phyloP scores from a whole-genome alignment of 2,113 vertebrate genomes.

The Saccopteryx leptura region DNA sequence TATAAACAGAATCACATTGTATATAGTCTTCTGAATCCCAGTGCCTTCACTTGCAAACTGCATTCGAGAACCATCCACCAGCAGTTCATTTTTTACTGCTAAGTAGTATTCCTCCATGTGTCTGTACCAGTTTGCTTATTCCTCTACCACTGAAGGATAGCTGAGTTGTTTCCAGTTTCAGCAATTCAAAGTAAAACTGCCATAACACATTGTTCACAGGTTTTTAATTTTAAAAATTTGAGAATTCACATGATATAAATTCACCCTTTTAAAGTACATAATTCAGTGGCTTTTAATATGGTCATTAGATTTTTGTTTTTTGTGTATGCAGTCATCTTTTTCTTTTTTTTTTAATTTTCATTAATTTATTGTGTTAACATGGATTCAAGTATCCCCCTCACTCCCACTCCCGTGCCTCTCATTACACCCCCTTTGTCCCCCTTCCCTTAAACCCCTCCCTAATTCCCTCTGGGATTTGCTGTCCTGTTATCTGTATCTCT shows the following conservation, averaged over 20 bases:
- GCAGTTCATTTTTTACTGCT: background rate
- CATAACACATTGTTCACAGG: background rate
- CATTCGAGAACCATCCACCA: background rate
- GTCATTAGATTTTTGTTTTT: background rate
- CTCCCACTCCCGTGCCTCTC: no score
- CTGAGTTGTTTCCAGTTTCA: background rate
- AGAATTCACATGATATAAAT: background rate
- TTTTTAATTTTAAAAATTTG: background rate
- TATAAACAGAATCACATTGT: background rate
- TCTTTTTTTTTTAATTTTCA: no score
- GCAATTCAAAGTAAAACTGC: conserved; percentile 5
- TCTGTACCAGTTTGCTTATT: background rate
- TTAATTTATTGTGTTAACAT: no score
- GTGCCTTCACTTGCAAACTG: background rate
- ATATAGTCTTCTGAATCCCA: background rate
- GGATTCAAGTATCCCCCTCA: no score
- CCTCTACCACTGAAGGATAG: background rate
- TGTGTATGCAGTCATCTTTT: background rate
- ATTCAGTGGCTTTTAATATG: background rate
- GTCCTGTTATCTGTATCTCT: no score
- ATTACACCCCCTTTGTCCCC: no score
- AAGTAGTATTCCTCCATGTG: background rate
- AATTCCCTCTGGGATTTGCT: no score
- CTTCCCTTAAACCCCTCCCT: no score
- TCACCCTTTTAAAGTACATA: background rate